Evolutionary conservation across 2,888 invertebrate genomes (phyloP).

Genomic region (Trileptium ribeirensis): DNA sequence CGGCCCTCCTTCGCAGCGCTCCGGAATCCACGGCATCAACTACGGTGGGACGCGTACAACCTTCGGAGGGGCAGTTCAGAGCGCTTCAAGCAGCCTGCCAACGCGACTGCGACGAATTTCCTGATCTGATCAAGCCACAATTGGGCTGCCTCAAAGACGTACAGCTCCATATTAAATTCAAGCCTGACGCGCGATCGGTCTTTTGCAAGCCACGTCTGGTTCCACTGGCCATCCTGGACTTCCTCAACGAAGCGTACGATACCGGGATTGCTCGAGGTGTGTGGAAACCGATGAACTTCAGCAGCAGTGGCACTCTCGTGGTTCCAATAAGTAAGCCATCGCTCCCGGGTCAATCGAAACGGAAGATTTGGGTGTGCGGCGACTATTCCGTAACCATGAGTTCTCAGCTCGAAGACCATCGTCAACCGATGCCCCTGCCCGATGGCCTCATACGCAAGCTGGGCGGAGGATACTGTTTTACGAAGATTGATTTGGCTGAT

Average conservation of each 20-base stretch:
- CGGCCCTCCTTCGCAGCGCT: too few species aligned
- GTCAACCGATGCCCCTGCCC: background rate
- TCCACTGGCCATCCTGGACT: background rate
- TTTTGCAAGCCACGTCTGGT: background rate
- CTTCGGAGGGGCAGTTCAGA: too few species aligned
- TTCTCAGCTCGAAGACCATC: constrained; percentile 2
- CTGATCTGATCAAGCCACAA: background rate
- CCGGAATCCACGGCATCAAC: too few species aligned
- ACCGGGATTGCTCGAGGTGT: background rate
- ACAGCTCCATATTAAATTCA: background rate
- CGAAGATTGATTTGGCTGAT: background rate
- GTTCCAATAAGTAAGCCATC: background rate
- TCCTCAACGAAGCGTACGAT: background rate
- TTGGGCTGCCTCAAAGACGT: background rate
- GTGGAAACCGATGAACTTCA: background rate
- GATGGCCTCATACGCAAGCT: background rate
- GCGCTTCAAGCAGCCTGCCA: background rate
- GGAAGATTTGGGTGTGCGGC: background rate
- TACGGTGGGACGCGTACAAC: too few species aligned
- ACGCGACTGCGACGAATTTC: background rate
- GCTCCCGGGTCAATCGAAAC: background rate
- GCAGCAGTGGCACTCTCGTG: background rate
- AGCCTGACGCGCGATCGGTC: background rate
- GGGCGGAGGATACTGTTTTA: background rate
- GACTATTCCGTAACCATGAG: constrained; percentile 4